Percentiles rank a stretch among this genome's conserved stretches.
phyloP scores from a whole-genome alignment of 2,888 invertebrate genomes.

The Lucinisca nassula region DNA sequence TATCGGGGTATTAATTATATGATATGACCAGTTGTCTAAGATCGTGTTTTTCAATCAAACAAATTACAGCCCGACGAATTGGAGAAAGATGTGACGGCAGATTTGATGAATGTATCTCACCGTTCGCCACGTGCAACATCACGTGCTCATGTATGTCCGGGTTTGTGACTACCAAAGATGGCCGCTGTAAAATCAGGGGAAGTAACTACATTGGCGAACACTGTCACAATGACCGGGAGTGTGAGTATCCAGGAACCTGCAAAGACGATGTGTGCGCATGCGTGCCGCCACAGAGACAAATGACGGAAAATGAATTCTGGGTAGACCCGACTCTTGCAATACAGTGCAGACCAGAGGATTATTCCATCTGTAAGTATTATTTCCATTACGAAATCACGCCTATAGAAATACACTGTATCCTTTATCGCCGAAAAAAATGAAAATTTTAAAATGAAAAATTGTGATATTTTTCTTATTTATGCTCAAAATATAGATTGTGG shows the following conservation, averaged over 20 bases:
- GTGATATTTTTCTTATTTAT: too few species aligned
- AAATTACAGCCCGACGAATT: background rate
- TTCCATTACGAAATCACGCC: too few species aligned
- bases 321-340: conserved; percentile 67
- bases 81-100: conserved; percentile 66
- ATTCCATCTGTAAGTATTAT: conserved; percentile 67
- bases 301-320: conserved; percentile 74
- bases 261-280: conserved; percentile 70
- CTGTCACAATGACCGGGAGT: conserved; percentile 56
- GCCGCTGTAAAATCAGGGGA: conserved; percentile 37
- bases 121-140: conserved; percentile 71
- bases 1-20: too few species aligned
- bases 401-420: too few species aligned
- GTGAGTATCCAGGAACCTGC: conserved; percentile 73
- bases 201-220: conserved; percentile 52
- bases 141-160: conserved; percentile 65
- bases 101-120: conserved; percentile 69
- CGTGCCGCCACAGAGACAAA: conserved; percentile 60
- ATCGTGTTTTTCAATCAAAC: too few species aligned
- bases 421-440: too few species aligned
- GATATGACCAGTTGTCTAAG: too few species aligned
- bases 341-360: conserved; percentile 67
- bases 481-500: too few species aligned
- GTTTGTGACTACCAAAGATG: conserved; percentile 70
- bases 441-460: too few species aligned